Evolutionary conservation across 2,797 vertebrate species (phyloP).

Genomic region (Danio kyathit): DNA sequence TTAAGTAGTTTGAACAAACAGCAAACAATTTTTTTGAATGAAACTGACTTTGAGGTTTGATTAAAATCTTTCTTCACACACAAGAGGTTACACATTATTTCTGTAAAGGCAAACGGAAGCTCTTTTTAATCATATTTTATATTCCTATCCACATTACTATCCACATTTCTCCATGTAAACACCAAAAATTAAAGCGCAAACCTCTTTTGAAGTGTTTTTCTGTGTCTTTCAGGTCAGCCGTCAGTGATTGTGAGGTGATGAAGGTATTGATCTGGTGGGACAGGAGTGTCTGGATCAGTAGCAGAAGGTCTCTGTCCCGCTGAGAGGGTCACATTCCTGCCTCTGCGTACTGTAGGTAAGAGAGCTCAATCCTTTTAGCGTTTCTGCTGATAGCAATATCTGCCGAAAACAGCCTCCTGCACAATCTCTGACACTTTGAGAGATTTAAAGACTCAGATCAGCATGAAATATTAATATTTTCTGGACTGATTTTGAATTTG

Average conservation of each 20-base stretch:
- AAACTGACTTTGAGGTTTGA: too few species aligned
- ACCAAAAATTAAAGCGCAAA: neutral
- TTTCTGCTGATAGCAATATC: conserved; percentile 50
- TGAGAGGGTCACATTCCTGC: conserved; percentile 46
- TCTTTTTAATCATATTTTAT: too few species aligned
- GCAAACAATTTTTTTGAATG: too few species aligned
- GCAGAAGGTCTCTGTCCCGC: neutral
- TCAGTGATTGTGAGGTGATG: conserved; percentile 53
- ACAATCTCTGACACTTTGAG: conserved; percentile 7
- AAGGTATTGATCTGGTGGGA: conserved; percentile 13
- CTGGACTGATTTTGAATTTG: neutral
- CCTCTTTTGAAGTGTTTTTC: conserved; percentile 32
- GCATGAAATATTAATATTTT: neutral
- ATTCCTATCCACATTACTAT: too few species aligned
- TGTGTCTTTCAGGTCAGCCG: conserved; percentile 47
- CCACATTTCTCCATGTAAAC: neutral
- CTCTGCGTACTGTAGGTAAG: conserved; percentile 41
- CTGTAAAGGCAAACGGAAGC: too few species aligned
- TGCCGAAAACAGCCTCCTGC: conserved; percentile 30
- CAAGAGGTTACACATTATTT: too few species aligned
- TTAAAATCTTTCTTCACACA: too few species aligned
- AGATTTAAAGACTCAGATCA: neutral
- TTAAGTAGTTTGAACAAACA: too few species aligned
- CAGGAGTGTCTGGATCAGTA: neutral
- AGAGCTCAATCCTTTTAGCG: conserved; percentile 40